Conservation (phyloP, 1,140 invertebrate species). For the Orchestia grillus region DNA sequence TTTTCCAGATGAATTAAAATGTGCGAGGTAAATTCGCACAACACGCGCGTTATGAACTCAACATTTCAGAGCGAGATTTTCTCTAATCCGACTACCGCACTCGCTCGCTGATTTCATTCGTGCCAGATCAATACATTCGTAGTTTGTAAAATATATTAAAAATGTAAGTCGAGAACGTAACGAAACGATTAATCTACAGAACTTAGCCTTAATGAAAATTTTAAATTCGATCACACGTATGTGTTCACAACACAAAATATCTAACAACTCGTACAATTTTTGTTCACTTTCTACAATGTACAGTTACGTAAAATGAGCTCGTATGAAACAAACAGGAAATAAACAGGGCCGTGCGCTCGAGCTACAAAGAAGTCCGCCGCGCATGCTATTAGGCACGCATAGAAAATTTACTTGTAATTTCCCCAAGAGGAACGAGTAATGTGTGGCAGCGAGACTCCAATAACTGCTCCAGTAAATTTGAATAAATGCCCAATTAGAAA, state of each 20-base stretch:
- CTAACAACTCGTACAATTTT: too few relatives aligned
- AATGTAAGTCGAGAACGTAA: too few relatives aligned
- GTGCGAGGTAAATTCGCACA: not conserved
- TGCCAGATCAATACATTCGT: not conserved
- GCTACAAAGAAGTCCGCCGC: not conserved
- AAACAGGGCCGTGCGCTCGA: not conserved
- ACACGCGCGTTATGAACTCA: not conserved
- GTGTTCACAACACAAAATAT: too few relatives aligned
- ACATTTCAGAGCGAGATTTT: not conserved
- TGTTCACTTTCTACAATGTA: too few relatives aligned
- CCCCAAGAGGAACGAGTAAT: not conserved
- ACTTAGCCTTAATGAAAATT: too few relatives aligned
- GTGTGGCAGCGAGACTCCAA: not conserved
- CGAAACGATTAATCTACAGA: too few relatives aligned
- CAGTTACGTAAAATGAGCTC: too few relatives aligned
- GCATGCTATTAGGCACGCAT: constrained; percentile 8
- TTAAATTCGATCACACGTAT: too few relatives aligned
- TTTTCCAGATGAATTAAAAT: not conserved
- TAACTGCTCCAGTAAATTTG: not conserved
- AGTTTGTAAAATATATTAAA: too few relatives aligned
- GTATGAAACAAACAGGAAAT: too few relatives aligned
- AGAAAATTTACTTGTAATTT: not conserved
- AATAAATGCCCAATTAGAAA: not conserved
- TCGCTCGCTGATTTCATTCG: not conserved
- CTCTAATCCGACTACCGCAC: not conserved